phyloP scores from a whole-genome alignment of 2,113 vertebrate genomes.

The Reinhardtius hippoglossoides region DNA sequence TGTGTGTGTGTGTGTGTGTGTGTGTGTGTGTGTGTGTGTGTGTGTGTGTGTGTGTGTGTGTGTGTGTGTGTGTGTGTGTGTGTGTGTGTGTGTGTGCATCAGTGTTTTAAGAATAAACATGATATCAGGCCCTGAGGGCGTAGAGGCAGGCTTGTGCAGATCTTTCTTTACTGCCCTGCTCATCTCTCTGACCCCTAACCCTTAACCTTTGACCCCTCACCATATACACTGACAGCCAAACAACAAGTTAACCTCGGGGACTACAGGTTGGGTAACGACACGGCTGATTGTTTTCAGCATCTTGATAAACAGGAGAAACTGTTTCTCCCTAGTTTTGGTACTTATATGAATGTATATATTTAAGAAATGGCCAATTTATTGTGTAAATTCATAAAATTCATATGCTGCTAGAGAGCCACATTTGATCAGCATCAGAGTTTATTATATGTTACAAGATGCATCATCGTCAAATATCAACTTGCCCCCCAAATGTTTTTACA shows the following conservation, averaged over 20 bases:
- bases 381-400: neutral
- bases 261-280: constrained; percentile 16
- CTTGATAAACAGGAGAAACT: neutral
- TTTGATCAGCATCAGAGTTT: too few relatives aligned
- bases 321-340: neutral
- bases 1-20: neutral
- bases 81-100: neutral
- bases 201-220: constrained; percentile 35
- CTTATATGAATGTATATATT: neutral
- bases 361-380: too few relatives aligned
- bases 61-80: neutral
- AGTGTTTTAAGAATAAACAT: constrained; percentile 52
- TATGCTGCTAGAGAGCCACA: too few relatives aligned
- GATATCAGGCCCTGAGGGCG: constrained; percentile 36
- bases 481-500: neutral
- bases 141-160: constrained; percentile 48
- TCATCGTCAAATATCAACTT: neutral
- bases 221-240: constrained; percentile 28
- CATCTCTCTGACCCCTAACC: constrained; percentile 59
- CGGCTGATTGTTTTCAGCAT: neutral
- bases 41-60: neutral
- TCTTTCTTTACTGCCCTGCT: constrained; percentile 50
- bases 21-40: too few relatives aligned
- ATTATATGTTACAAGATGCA: neutral
- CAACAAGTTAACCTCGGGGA: constrained; percentile 36